Percentiles rank a stretch among this genome's conserved stretches.
Evolutionary conservation across 2,888 invertebrate species (phyloP).

Genomic region (Ennomos fuscantarius): DNA sequence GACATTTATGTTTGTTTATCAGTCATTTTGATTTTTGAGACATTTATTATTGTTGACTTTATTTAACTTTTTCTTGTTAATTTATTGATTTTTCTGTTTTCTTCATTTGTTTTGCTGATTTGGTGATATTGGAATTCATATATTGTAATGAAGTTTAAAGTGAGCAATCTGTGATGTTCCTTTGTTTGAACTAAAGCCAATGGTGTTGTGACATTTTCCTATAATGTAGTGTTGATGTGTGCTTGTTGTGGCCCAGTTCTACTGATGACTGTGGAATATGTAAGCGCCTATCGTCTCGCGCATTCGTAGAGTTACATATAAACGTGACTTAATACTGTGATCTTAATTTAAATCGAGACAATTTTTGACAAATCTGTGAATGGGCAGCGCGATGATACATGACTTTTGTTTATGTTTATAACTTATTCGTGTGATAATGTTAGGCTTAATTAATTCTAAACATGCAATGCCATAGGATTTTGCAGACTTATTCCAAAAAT

Average conservation of each 20-base stretch:
- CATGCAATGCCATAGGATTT: conserved; percentile 76
- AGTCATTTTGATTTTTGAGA: conserved; percentile 31
- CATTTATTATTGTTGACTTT: conserved; percentile 38
- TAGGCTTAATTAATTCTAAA: conserved; percentile 71
- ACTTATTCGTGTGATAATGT: conserved; percentile 81
- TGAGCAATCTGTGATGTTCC: conserved; percentile 41
- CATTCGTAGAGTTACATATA: conserved; percentile 78
- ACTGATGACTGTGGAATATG: conserved; percentile 84
- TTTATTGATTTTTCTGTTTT: conserved; percentile 46
- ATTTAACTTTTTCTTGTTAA: conserved; percentile 46
- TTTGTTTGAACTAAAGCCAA: conserved; percentile 58
- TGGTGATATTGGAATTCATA: conserved; percentile 36
- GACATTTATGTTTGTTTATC: conserved; percentile 40
- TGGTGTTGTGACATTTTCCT: conserved; percentile 66
- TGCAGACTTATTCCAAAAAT: conserved; percentile 72
- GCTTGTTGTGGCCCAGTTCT: conserved; percentile 69
- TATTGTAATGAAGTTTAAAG: conserved; percentile 22
- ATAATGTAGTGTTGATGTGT: conserved; percentile 47
- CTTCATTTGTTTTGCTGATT: conserved; percentile 43
- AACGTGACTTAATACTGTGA: conserved; percentile 84
- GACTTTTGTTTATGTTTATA: conserved; percentile 68
- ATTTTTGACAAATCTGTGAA: conserved; percentile 80
- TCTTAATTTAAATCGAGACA: conserved; percentile 82
- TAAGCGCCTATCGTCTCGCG: conserved; percentile 71
- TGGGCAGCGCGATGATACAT: conserved; percentile 70